Base-by-base conservation (phyloP, 2,888 invertebrate species). In the Eupithecia tripunctaria region DNA sequence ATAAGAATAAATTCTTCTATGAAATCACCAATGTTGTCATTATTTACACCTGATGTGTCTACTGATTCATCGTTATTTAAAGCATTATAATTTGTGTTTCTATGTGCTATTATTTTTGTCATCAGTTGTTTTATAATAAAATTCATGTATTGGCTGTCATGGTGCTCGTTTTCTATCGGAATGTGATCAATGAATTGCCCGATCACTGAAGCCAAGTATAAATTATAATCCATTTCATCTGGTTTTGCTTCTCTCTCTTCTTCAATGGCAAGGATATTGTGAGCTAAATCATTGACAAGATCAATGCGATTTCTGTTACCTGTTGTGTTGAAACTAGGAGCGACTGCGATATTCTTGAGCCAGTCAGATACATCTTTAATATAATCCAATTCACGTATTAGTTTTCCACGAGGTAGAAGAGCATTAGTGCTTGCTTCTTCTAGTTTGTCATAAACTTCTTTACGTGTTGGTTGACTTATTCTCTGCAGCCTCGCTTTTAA, bases 281-380 rank as follows among this genome's bases (percentile, higher is more conserved):
- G 84, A 36, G 90, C 89, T 4, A 91, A 75, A 76, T 83, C 83
- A 32, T 81, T 85, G 10, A 90, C 82, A 74, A 87, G 86, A 67
- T 89, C 84, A 67, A 85, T 80, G n/a, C 88, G 78, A 18, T 82
- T 67, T 79, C 76, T 82, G 66, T 88, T 87, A 15, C 82, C 82
- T 3, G 82, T 75, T 1, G 77, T 81, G 70, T 87, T 87, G 75
- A 84, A 89, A 14, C 81, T 75, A 47, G 78, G 64, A 21, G 85
- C 80, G 27, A 90, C 77, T 2, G 89, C 88, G 76, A 89, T 76
- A 60, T 81, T 83, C 69, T 85, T 90, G n/a, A 92, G 79, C 89
- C 91, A 91, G 80, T 91, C 88, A 14, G 89, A 86, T 74, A 91
- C 81, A 38, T 85, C 79, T 74, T 86, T 88, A 10, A 90, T 86